Evolutionary conservation across 53 echinoderm and acorn worm genomes (phyloP), one percentile per base, ranked within the genome.

Genomic region (Pentamera pediparva): DNA sequence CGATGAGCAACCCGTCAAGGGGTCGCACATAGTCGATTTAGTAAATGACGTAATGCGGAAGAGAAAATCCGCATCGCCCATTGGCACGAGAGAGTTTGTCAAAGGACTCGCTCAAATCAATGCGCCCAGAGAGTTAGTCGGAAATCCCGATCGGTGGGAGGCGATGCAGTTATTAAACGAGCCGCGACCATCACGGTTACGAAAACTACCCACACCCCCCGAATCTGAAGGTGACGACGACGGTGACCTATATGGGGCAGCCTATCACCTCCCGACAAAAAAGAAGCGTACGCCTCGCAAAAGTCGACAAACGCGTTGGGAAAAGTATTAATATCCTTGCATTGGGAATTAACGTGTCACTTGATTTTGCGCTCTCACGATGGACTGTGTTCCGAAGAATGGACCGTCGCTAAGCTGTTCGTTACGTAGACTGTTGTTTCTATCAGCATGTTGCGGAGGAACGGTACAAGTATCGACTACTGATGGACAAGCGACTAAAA

Each of bases 41-140:
- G 48, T 85, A 11, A 85, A 79, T 13, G 69, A 79, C 39, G 58
- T 76, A 11, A 34, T 85, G 53, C 71, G 79, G 17, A 85, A 84
- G 43, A 41, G 78, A 6, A 85, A 78, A 62, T 11, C 24, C 2
- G 22, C 61, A 9, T 27, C 37, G 12, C 65, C n/a, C n/a, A n/a
- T n/a, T 15, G 79, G 78, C 26, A 56, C 57, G 62, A 27, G 24
- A 19, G 39, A 59, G 13, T 84, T 84, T 47, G 36, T 61, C 9
- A 48, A 49, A 60, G 62, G 11, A 10, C 50, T 84, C 29, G 65
- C 65, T 10, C 2, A 34, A 25, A 28, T 77, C 4, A 77, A 84
- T 25, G 57, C 62, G 17, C 84, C 84, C 4, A 61, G 55, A 35
- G 77, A 83, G 70, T 49, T 83, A 1, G 61, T 83, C 17, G 77